Conservation (phyloP, 1,140 invertebrate species). For the Plutomurus gul region DNA sequence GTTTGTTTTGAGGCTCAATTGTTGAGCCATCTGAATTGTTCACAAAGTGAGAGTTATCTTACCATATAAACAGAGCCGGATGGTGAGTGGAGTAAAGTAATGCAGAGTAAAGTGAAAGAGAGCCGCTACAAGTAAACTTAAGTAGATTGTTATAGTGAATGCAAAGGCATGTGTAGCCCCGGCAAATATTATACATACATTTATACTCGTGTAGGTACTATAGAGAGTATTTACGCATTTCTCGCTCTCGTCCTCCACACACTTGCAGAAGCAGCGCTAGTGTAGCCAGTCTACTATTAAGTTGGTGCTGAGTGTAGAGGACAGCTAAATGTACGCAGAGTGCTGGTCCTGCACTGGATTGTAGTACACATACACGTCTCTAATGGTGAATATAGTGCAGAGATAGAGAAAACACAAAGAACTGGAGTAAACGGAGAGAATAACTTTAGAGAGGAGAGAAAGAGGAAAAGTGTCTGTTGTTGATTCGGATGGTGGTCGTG, state of each 20-base stretch:
- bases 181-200: too few species aligned
- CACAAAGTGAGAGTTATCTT: neutral
- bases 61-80: neutral
- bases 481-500: constrained; percentile 19
- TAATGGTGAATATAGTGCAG: neutral
- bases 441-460: neutral
- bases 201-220: neutral
- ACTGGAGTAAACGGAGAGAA: neutral
- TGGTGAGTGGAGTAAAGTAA: neutral
- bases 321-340: neutral
- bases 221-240: neutral
- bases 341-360: neutral
- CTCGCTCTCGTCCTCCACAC: too few species aligned
- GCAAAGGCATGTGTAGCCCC: too few species aligned
- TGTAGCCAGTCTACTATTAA: neutral
- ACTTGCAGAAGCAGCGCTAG: too few species aligned
- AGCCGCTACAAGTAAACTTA: neutral
- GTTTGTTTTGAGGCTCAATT: neutral
- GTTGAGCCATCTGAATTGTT: neutral
- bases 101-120: neutral
- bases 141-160: neutral
- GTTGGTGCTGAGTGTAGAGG: neutral
- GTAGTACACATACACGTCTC: neutral
- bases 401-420: neutral
- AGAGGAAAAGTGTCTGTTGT: neutral